Conservation (phyloP, 2,888 invertebrate genomes). For the Habrosyne pyritoides region DNA sequence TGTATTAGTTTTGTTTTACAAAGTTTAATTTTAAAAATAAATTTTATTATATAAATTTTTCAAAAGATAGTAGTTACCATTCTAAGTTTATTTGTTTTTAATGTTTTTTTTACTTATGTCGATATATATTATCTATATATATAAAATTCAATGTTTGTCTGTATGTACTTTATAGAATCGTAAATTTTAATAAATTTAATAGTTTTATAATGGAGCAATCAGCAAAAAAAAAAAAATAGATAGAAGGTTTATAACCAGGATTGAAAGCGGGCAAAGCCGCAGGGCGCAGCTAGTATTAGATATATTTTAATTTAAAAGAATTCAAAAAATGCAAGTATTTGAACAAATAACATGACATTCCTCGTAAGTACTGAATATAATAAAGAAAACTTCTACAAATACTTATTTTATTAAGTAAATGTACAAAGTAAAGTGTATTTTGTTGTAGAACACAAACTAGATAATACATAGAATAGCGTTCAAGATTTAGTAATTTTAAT, state of each 20-base stretch:
- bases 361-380: background rate
- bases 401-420: background rate
- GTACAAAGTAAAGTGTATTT: background rate
- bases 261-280: too few relatives aligned
- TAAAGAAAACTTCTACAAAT: background rate
- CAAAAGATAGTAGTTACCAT: too few relatives aligned
- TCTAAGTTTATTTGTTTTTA: too few relatives aligned
- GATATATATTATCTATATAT: too few relatives aligned
- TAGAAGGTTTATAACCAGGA: too few relatives aligned
- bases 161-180: too few relatives aligned
- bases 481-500: background rate
- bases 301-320: background rate
- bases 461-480: background rate
- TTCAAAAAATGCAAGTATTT: background rate
- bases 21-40: constrained; percentile 11
- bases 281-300: background rate
- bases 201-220: too few relatives aligned
- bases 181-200: too few relatives aligned
- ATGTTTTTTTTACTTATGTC: too few relatives aligned
- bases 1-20: background rate
- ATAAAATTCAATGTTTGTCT: too few relatives aligned
- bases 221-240: too few relatives aligned
- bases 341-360: background rate
- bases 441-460: background rate
- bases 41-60: too few relatives aligned